These are phyloP conservation scores for Phenganax subtilis DNA, from an alignment of 92 coral and sea anemone species.

Conservation along the genomic window DNA sequence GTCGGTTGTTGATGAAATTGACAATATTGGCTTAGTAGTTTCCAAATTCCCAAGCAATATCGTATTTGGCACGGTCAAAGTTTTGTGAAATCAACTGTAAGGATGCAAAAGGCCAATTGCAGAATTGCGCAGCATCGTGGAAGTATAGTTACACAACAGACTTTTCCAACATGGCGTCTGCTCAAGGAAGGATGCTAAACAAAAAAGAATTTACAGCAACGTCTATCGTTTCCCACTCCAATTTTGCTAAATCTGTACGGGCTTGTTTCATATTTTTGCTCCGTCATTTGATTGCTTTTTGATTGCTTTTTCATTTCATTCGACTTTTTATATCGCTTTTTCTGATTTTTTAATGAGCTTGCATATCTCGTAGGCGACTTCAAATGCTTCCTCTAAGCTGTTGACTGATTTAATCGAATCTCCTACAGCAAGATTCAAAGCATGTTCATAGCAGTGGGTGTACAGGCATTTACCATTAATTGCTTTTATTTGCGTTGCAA, in stretches of 20 bases:
- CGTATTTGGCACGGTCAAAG: conserved; percentile 2
- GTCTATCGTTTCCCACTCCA: too few relatives aligned
- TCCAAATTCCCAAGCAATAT: conserved; percentile 1
- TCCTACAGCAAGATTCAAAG: conserved; percentile 9
- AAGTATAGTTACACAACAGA: too few relatives aligned
- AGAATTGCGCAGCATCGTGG: too few relatives aligned
- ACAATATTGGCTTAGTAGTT: neutral
- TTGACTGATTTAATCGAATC: conserved; percentile 1
- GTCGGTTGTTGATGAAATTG: neutral
- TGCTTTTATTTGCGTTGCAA: conserved; percentile 4
- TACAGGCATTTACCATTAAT: neutral
- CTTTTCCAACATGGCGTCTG: too few relatives aligned
- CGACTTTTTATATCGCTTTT: neutral
- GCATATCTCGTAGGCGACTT: conserved; percentile 15
- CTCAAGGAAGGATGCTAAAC: too few relatives aligned
- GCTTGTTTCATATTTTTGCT: too few relatives aligned
- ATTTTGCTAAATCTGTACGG: too few relatives aligned
- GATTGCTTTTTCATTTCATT: neutral
- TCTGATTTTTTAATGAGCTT: conserved; percentile 15
- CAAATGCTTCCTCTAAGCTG: conserved; percentile 10
- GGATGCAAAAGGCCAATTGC: too few relatives aligned
- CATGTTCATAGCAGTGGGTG: conserved; percentile 25
- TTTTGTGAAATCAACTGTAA: conserved; percentile 14
- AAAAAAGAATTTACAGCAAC: too few relatives aligned
- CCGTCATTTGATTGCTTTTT: too few relatives aligned